phyloP scores from a whole-genome alignment of 1,140 invertebrate genomes.

The Microvelia longipes region DNA sequence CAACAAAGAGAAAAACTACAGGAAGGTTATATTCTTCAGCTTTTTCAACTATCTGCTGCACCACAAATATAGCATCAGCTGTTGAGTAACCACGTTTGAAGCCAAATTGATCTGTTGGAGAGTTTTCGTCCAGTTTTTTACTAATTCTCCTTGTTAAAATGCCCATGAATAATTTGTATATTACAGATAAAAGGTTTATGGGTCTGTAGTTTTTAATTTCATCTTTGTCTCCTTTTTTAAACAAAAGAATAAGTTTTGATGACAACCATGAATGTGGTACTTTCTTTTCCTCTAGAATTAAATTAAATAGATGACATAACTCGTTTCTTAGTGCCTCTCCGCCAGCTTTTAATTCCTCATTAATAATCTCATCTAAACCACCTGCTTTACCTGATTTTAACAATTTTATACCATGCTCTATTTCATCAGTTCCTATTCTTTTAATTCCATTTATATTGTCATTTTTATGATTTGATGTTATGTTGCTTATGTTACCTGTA shows the following conservation, averaged over 20 bases:
- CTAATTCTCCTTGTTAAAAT: not conserved
- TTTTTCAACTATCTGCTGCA: not conserved
- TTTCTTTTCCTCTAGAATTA: not conserved
- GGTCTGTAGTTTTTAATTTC: not conserved
- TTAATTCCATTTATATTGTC: not conserved
- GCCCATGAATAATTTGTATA: not conserved
- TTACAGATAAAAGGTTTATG: not conserved
- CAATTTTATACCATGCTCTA: not conserved
- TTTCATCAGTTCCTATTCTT: not conserved
- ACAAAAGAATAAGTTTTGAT: not conserved
- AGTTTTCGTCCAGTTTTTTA: not conserved
- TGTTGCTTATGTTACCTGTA: not conserved
- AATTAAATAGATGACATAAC: not conserved
- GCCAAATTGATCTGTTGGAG: not conserved
- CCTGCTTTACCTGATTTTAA: not conserved
- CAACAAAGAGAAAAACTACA: not conserved
- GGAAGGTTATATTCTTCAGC: not conserved
- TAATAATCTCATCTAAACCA: not conserved
- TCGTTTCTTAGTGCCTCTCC: not conserved
- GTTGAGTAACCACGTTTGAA: not conserved
- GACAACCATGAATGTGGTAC: not conserved
- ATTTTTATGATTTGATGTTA: not conserved
- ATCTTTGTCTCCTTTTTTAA: not conserved
- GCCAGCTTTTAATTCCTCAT: not conserved
- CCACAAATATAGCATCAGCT: not conserved